Conservation (phyloP, 2,888 invertebrate genomes). For the Pachydiplax longipennis region DNA sequence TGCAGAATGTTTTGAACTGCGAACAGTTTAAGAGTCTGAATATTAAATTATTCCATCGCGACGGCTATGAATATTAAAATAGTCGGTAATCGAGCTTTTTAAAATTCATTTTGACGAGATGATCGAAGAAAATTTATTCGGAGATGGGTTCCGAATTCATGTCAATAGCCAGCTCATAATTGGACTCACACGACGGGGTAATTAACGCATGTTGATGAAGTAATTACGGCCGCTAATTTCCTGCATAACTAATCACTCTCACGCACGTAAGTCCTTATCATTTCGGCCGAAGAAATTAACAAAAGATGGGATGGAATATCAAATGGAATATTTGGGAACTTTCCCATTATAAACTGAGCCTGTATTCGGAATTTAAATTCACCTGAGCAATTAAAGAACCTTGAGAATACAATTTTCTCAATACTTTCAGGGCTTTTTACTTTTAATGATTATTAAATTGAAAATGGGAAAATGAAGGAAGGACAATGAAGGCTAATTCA, state of each 20-base stretch:
- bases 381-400: no score
- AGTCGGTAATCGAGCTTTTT: not conserved
- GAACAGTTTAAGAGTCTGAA: conserved; percentile 1
- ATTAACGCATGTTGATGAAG: not conserved
- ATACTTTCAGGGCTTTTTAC: no score
- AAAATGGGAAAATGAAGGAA: no score
- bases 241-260: not conserved
- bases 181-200: not conserved
- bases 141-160: not conserved
- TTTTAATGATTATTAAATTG: no score
- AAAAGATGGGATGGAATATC: no score
- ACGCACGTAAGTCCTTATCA: no score
- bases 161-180: not conserved
- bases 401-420: no score
- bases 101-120: not conserved
- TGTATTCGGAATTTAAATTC: no score
- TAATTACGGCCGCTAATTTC: not conserved
- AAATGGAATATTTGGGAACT: no score
- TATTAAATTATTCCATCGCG: not conserved
- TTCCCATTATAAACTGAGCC: no score
- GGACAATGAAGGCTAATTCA: no score
- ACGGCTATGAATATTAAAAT: conserved; percentile 1
- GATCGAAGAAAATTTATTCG: not conserved
- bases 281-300: no score
- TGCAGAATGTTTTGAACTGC: not conserved